These are phyloP conservation scores for Piprites chloris DNA, from an alignment of 2,113 vertebrate species.

Conservation along the genomic window DNA sequence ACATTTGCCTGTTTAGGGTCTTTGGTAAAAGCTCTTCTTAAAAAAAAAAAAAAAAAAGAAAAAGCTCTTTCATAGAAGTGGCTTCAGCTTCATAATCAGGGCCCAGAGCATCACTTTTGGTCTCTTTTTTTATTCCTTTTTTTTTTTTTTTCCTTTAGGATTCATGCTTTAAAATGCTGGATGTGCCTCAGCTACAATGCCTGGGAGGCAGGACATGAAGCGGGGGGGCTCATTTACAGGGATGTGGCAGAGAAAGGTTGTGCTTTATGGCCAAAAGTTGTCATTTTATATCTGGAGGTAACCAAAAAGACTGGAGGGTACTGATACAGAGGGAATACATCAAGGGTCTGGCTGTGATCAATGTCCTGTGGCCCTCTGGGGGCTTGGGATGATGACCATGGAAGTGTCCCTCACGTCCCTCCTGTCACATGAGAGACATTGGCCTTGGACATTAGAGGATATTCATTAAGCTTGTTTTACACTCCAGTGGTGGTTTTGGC, in stretches of 20 bases:
- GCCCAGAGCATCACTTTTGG: background rate
- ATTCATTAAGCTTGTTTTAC: constrained; percentile 11
- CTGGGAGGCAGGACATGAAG: background rate
- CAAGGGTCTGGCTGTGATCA: background rate
- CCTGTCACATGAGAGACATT: accelerated
- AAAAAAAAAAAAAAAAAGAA: too few relatives aligned
- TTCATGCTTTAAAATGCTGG: background rate
- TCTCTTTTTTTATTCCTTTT: background rate
- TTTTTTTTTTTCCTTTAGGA: background rate
- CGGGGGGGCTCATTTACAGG: background rate
- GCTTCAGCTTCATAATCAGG: background rate
- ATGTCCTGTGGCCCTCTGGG: accelerated
- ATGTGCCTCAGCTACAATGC: background rate
- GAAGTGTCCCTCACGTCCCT: background rate
- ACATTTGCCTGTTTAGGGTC: background rate
- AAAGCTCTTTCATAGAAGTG: background rate
- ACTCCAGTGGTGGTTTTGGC: background rate
- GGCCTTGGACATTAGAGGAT: background rate
- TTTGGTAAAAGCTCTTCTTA: background rate
- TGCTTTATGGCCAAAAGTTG: background rate
- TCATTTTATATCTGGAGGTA: background rate
- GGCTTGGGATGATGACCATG: background rate
- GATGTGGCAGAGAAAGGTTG: background rate
- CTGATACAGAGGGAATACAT: background rate
- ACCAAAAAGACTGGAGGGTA: background rate